These are phyloP conservation scores for Pithys albifrons DNA, from an alignment of 2,113 vertebrate genomes.

Conservation along the genomic window DNA sequence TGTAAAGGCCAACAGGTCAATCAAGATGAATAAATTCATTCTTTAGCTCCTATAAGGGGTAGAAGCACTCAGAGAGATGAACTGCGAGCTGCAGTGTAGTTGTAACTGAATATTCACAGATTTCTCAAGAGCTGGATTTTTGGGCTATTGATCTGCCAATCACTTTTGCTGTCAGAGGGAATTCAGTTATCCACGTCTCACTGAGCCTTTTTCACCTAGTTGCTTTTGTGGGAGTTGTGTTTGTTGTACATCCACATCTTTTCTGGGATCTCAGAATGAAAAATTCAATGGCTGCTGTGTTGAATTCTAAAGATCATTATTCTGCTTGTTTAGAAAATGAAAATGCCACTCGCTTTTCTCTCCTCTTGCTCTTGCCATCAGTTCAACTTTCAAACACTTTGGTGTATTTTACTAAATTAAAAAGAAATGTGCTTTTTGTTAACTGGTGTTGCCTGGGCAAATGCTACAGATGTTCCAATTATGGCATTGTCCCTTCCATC, in stretches of 20 bases:
- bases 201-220: not conserved
- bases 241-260: not conserved
- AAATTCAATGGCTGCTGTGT: not conserved
- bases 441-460: not conserved
- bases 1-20: not conserved
- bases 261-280: not conserved
- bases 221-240: not conserved
- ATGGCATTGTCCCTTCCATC: not conserved
- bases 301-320: conserved; percentile 28
- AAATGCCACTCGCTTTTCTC: not conserved
- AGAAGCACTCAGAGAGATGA: not conserved
- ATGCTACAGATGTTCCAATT: not conserved
- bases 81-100: not conserved
- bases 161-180: not conserved
- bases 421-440: not conserved
- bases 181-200: not conserved
- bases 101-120: not conserved
- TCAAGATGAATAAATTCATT: not conserved
- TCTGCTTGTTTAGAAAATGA: conserved; percentile 39
- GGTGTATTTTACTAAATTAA: not conserved
- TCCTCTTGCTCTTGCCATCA: not conserved
- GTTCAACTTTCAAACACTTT: not conserved
- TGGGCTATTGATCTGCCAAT: conserved; percentile 21
- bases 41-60: not conserved
- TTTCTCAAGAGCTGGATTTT: conserved; percentile 14